Percentiles rank a stretch among this genome's conserved stretches.
Evolutionary conservation across 2,113 vertebrate species (phyloP).

Genomic region (Misgurnus anguillicaudatus): DNA sequence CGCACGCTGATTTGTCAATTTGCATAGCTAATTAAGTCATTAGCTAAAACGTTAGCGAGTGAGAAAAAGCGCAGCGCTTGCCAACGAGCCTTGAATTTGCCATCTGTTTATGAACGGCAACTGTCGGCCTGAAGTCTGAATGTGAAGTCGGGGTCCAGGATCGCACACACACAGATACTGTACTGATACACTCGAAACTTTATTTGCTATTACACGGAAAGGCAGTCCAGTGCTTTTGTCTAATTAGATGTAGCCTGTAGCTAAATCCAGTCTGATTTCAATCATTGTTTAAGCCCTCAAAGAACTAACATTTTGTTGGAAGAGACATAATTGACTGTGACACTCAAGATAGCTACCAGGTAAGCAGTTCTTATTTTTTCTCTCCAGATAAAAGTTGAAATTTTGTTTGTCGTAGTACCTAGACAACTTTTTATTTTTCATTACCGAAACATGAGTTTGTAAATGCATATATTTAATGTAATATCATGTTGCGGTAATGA

Average conservation of each 20-base stretch:
- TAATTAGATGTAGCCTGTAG: constrained; percentile 76
- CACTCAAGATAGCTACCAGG: no score
- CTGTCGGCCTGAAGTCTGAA: constrained; percentile 80
- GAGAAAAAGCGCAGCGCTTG: constrained; percentile 61
- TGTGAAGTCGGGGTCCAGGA: constrained; percentile 40
- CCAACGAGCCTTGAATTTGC: constrained; percentile 94
- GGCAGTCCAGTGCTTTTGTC: constrained; percentile 79
- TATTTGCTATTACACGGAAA: constrained; percentile 88
- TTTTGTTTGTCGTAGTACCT: no score
- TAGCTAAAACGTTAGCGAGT: constrained; percentile 93
- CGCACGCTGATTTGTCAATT: constrained; percentile 96
- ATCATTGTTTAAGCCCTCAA: no score
- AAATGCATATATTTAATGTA: no score
- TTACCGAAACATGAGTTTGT: no score
- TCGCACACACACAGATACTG: constrained; percentile 10
- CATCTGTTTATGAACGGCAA: constrained; percentile 94
- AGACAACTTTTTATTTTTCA: no score
- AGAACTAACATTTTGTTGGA: no score
- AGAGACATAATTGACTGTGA: no score
- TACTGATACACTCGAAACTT: constrained; percentile 62
- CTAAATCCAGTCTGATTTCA: constrained; percentile 30
- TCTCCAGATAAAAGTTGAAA: no score
- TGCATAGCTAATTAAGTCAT: constrained; percentile 99
- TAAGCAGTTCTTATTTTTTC: no score
- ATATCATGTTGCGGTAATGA: no score